Base-by-base conservation (phyloP, 2,113 vertebrate species). In the Catharus minimus region DNA sequence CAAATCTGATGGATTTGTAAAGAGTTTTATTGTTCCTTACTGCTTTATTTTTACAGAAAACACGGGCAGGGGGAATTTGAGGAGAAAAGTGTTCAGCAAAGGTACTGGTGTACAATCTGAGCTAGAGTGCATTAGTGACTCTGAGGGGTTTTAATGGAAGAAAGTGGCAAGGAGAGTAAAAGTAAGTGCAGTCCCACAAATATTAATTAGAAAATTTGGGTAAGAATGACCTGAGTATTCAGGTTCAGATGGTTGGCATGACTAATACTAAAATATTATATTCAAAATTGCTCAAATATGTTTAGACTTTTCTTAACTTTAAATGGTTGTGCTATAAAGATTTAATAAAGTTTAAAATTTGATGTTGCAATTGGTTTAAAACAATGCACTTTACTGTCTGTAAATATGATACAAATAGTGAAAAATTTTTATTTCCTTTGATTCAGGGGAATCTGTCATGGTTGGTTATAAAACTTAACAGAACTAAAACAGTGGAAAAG, bases 31-130 rank as follows among this genome's bases (percentile, higher is more conserved):
- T 88, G 65, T 61, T 86, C 30, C 38, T 74, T 17, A 52, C 60
- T 52, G 53, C 53, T 95, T 81, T 94, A 92, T 92, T 95, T 94
- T 94, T 92, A 19, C 53, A 93, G 83, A 67, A 86, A 93, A 92
- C 15, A 32, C 9, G 24, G 83, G 83, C 65, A 88, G 50, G 75
- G 68, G 75, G 61, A 74, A 67, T 83, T 22, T 75, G 56, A 30
- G 78, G 58, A 88, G 65, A 71, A 83, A 90, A 43, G 1, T 55
- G 32, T 65, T 43, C 56, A 82, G 47, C 56, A 72, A 68, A 81
- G 41, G 13, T 20, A 10, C 1, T 41, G 44, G n/a, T 13, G 32
- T 47, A 28, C 11, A 53, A 3, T 28, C 22, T 83, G 57, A 95
- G 14, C 30, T 49, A n/a, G 16, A n/a, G 15, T 30, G 18, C 3